These are phyloP conservation scores for Heterodera filipjevi DNA, from an alignment of 2,888 invertebrate species.

Conservation along the genomic window DNA sequence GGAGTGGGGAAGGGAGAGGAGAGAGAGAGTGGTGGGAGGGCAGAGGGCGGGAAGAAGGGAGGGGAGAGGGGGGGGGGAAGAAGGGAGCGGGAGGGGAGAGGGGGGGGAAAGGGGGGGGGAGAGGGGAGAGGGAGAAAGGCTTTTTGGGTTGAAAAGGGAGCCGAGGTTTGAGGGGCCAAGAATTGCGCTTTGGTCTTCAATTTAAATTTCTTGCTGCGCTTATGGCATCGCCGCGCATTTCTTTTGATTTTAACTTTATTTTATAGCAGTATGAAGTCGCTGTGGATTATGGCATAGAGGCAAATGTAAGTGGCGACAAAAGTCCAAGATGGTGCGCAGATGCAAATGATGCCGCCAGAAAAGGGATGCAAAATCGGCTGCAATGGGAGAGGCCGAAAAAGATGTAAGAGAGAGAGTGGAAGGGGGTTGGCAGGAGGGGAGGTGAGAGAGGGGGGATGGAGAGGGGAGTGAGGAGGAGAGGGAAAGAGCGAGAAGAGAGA, in stretches of 20 bases:
- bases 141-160: neutral
- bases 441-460: neutral
- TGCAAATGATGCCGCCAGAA: neutral
- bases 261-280: neutral
- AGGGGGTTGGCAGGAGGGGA: neutral
- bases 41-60: neutral
- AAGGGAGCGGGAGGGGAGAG: neutral
- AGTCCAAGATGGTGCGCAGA: constrained; percentile 10
- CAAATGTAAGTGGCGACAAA: neutral
- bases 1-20: neutral
- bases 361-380: neutral
- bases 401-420: neutral
- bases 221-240: too few relatives aligned
- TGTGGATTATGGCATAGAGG: neutral
- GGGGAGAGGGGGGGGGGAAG: neutral
- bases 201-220: too few relatives aligned
- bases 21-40: neutral
- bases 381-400: neutral
- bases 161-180: neutral
- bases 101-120: neutral
- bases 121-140: neutral
- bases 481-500: neutral
- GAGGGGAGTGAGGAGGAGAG: neutral
- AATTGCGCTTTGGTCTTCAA: too few relatives aligned
- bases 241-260: neutral